Evolutionary conservation across 2,888 invertebrate genomes (phyloP), one percentile per base, ranked within the genome.

Genomic region (Folsomia candida): DNA sequence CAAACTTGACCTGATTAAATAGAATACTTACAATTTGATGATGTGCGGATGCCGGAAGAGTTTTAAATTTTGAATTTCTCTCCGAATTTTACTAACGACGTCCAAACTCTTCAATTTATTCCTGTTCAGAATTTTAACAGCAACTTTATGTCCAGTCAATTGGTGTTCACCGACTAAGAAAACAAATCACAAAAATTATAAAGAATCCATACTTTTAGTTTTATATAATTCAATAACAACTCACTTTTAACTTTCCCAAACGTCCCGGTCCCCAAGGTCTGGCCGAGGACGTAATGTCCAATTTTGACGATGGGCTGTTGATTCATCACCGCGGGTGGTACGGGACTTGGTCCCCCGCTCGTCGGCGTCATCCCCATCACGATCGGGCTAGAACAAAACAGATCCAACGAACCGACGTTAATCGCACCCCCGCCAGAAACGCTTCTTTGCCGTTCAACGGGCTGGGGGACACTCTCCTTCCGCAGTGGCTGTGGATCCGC

Each of bases 171-270:
- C 99, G 82, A 97, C n/a, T n/a, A n/a, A n/a, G n/a, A n/a, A n/a
- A n/a, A n/a, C n/a, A n/a, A n/a, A n/a, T n/a, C n/a, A n/a, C n/a
- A n/a, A n/a, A n/a, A n/a, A n/a, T n/a, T n/a, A n/a, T n/a, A n/a
- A n/a, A n/a, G n/a, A n/a, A n/a, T n/a, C n/a, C n/a, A n/a, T n/a
- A n/a, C n/a, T n/a, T n/a, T n/a, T n/a, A n/a, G n/a, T n/a, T n/a
- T n/a, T n/a, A n/a, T n/a, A n/a, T n/a, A n/a, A n/a, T n/a, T n/a
- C n/a, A n/a, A n/a, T n/a, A n/a, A n/a, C n/a, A n/a, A n/a, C n/a
- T n/a, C n/a, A n/a, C n/a, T 96, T 87, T 99, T 99, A 1, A 99
- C 99, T 87, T 99, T 99, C 70, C 99, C 99, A 85, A 99, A 99
- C 2, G 99, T 99, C 28, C 99, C 99, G 51, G 97, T 94, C 51